Evolutionary conservation across 2,113 vertebrate species (phyloP).

Genomic region (Hypocryptadius cinnamomeus): DNA sequence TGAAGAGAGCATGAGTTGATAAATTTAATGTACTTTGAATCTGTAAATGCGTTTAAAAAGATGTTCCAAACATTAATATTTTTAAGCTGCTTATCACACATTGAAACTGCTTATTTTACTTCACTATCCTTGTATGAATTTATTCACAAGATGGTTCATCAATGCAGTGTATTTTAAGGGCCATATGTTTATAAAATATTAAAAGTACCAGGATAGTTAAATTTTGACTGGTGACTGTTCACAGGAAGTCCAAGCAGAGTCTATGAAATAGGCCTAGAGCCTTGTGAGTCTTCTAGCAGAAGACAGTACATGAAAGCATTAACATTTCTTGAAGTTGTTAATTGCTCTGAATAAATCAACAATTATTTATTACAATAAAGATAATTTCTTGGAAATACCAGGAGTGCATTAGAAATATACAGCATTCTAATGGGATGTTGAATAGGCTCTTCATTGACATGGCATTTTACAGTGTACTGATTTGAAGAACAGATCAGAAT

Average conservation of each 20-base stretch:
- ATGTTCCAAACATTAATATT: neutral
- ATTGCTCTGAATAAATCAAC: neutral
- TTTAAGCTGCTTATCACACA: neutral
- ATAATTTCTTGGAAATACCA: neutral
- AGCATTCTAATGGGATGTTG: neutral
- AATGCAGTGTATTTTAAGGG: neutral
- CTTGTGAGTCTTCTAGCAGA: neutral
- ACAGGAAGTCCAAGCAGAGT: neutral
- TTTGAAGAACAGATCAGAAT: neutral
- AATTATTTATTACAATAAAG: neutral
- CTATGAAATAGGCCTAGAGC: neutral
- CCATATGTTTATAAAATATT: neutral
- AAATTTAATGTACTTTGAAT: neutral
- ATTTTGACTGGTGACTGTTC: neutral
- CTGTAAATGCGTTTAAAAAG: neutral
- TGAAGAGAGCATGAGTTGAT: neutral
- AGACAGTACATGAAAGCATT: neutral
- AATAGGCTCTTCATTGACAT: neutral
- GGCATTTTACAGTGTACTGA: neutral
- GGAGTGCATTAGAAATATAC: neutral
- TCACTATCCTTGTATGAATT: neutral
- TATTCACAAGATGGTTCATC: neutral
- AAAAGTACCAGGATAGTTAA: neutral
- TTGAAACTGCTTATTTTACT: neutral
- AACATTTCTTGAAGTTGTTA: neutral